Conservation (phyloP, 2,888 invertebrate genomes). For the Oxytorus armatus region DNA sequence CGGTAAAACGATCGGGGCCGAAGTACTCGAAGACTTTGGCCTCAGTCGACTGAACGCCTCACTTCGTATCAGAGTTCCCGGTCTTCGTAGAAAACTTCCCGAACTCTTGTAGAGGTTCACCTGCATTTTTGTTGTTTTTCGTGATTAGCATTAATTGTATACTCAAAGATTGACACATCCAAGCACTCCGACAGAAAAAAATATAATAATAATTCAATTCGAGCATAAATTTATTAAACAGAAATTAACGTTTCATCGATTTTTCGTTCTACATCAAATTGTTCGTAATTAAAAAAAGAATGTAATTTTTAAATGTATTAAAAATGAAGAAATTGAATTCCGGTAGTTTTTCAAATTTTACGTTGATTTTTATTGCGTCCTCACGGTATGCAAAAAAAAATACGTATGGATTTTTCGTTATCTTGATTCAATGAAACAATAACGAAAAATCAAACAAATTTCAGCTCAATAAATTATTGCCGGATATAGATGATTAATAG, state of each 20-base stretch:
- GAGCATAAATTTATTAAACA: neutral
- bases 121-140: no score
- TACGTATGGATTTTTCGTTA: no score
- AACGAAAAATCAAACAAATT: slow-evolving; percentile 32
- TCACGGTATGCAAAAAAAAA: no score
- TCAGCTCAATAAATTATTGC: slow-evolving; percentile 8
- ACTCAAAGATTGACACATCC: neutral
- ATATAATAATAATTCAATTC: neutral
- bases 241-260: neutral
- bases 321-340: no score
- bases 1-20: neutral
- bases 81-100: slow-evolving; percentile 66
- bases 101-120: slow-evolving; percentile 75
- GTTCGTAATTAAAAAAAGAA: no score
- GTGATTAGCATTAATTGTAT: slow-evolving; percentile 41
- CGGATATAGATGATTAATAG: neutral
- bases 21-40: slow-evolving; percentile 16
- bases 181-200: neutral
- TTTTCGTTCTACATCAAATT: neutral
- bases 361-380: no score
- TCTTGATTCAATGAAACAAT: no score
- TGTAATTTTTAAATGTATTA: no score
- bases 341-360: no score
- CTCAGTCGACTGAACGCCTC: slow-evolving; percentile 58
- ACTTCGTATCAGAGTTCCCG: slow-evolving; percentile 71